phyloP scores from a whole-genome alignment of 2,888 invertebrate species.

The Pasiphila rectangulata region DNA sequence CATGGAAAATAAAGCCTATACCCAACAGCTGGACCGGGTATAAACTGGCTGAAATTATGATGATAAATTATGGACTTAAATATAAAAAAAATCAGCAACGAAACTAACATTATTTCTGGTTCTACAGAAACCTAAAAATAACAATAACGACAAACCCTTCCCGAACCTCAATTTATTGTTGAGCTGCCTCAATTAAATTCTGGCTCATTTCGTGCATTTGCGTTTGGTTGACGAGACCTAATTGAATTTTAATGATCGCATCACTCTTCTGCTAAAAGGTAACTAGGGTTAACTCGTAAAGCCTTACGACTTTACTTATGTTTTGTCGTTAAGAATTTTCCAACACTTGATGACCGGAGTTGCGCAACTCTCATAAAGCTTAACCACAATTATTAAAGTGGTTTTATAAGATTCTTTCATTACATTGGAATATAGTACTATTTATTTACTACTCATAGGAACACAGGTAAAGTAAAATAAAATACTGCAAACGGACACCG shows the following conservation, averaged over 20 bases:
- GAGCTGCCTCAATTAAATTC: not conserved
- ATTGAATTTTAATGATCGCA: constrained; percentile 8
- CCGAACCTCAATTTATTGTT: constrained; percentile 1
- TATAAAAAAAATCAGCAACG: too few species aligned
- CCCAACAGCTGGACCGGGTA: too few species aligned
- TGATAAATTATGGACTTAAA: too few species aligned
- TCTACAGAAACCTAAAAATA: not conserved
- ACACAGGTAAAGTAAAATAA: too few species aligned
- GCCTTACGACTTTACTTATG: not conserved
- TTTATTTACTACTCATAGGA: too few species aligned
- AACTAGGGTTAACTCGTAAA: constrained; percentile 5
- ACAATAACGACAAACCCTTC: not conserved
- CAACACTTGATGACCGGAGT: not conserved
- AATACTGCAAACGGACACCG: too few species aligned
- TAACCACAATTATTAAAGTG: not conserved
- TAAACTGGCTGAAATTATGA: too few species aligned
- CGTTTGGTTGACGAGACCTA: constrained; percentile 6
- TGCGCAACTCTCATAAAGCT: not conserved
- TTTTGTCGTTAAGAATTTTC: constrained; percentile 1
- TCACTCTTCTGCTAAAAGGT: constrained; percentile 3
- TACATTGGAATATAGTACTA: too few species aligned
- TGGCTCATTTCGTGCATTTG: constrained; percentile 6
- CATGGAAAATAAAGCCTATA: too few species aligned
- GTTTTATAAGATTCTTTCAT: too few species aligned
- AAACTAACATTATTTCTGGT: too few species aligned